A percentile compares a stretch with the other conserved stretches of the same genome.
Conservation (phyloP, 2,797 vertebrate species). For the Brotula barbata region DNA sequence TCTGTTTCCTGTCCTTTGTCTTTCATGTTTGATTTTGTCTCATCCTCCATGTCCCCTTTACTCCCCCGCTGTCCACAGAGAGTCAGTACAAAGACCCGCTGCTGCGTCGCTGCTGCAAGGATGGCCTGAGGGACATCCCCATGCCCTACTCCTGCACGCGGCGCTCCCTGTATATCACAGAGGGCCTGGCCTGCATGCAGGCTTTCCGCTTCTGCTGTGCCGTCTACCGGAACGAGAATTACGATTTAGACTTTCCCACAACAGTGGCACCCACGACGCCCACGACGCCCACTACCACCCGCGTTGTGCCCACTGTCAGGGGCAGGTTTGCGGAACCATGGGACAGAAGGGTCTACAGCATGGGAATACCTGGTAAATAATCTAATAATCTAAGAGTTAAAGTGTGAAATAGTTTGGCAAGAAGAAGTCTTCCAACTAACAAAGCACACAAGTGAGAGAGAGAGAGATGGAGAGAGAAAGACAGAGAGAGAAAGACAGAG, state of each 20-base stretch:
- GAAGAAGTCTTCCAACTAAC: too few relatives aligned
- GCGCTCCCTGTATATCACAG: conserved; percentile 76
- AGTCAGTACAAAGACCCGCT: conserved; percentile 69
- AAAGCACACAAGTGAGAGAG: too few relatives aligned
- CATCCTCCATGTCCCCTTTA: not conserved
- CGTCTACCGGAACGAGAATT: conserved; percentile 60
- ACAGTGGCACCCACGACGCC: conserved; percentile 38
- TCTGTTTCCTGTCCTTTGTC: too few relatives aligned
- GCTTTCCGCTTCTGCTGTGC: conserved; percentile 82
- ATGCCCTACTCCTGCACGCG: conserved; percentile 78
- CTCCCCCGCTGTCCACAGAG: conserved; percentile 59
- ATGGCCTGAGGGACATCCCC: conserved; percentile 78
- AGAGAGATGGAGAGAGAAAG: too few relatives aligned
- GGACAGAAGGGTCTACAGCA: too few relatives aligned
- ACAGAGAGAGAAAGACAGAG: too few relatives aligned
- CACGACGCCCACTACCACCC: not conserved
- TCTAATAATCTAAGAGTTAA: too few relatives aligned
- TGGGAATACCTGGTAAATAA: too few relatives aligned
- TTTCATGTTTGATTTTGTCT: too few relatives aligned
- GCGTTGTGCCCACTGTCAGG: accelerated
- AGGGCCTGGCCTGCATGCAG: conserved; percentile 72
- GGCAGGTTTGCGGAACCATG: too few relatives aligned
- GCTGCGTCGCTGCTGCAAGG: conserved; percentile 75
- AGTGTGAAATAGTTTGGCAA: too few relatives aligned
- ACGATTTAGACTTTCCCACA: conserved; percentile 56